Evolutionary conservation across 2,113 vertebrate genomes (phyloP).

Genomic region (Peromyscus californicus): DNA sequence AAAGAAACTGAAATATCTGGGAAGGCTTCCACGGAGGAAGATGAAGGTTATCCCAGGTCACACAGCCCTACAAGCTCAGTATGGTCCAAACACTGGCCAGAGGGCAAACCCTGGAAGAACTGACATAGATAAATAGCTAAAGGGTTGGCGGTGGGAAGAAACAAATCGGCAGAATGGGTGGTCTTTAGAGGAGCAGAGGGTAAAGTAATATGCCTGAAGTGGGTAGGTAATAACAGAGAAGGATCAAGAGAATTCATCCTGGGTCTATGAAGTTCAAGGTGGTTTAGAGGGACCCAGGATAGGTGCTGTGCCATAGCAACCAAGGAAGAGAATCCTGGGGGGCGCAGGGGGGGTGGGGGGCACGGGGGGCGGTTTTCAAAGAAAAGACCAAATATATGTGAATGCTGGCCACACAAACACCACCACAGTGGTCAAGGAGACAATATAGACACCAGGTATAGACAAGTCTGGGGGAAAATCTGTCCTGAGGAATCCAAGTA

Average conservation of each 20-base stretch:
- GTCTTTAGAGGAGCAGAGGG: not conserved
- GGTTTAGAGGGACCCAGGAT: not conserved
- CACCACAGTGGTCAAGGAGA: not conserved
- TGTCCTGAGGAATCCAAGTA: not conserved
- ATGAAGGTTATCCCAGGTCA: not conserved
- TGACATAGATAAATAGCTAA: not conserved
- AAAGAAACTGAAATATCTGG: not conserved
- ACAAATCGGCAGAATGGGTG: not conserved
- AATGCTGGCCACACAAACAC: not conserved
- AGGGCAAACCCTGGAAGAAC: not conserved
- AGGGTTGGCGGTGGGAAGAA: not conserved
- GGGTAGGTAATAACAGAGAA: not conserved
- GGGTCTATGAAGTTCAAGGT: not conserved
- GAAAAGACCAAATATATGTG: not conserved
- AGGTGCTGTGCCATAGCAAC: not conserved
- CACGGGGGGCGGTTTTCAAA: too few species aligned
- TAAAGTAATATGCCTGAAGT: too few species aligned
- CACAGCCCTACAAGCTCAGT: not conserved
- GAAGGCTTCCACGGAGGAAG: not conserved
- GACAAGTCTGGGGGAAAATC: not conserved
- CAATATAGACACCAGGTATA: too few species aligned
- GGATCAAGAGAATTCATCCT: not conserved
- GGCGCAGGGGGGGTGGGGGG: too few species aligned
- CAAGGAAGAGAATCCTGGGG: not conserved
- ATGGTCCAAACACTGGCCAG: too few species aligned